A percentile compares a stretch with the other conserved stretches of the same genome.
Conservation (phyloP, 2,113 vertebrate species). For the Seriola dumerili region DNA sequence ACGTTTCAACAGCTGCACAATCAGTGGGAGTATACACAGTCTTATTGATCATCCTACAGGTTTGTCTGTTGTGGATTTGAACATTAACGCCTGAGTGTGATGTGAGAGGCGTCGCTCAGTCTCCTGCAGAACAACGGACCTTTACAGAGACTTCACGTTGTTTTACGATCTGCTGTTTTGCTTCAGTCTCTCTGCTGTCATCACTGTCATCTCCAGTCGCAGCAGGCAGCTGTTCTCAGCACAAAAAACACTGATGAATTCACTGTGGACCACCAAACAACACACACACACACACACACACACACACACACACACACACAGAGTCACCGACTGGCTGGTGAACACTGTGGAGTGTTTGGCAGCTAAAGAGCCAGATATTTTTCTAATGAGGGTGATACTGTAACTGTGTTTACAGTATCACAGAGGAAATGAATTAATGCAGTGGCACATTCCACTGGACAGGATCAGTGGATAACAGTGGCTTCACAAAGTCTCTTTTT, state of each 20-base stretch:
- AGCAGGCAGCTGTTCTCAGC: not conserved
- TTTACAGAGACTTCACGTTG: not conserved
- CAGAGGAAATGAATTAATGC: no score
- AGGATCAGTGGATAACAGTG: no score
- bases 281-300: not conserved
- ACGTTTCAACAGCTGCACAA: no score
- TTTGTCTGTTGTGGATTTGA: no score
- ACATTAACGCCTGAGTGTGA: no score
- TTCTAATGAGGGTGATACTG: no score
- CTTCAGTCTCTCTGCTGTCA: not conserved
- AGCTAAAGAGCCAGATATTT: not conserved
- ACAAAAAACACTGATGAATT: not conserved
- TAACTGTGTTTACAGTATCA: no score
- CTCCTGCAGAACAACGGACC: not conserved
- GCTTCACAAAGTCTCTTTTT: no score
- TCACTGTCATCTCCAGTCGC: constrained; percentile 7
- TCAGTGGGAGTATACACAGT: no score
- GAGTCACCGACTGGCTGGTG: not conserved
- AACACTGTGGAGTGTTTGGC: not conserved
- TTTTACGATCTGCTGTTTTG: not conserved
- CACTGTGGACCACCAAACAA: not conserved
- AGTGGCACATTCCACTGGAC: no score
- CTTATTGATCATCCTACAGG: no score
- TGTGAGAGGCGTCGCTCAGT: not conserved
- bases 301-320: not conserved